Evolutionary conservation across 2,113 vertebrate species (phyloP).

Genomic region (Orthonyx spaldingii): DNA sequence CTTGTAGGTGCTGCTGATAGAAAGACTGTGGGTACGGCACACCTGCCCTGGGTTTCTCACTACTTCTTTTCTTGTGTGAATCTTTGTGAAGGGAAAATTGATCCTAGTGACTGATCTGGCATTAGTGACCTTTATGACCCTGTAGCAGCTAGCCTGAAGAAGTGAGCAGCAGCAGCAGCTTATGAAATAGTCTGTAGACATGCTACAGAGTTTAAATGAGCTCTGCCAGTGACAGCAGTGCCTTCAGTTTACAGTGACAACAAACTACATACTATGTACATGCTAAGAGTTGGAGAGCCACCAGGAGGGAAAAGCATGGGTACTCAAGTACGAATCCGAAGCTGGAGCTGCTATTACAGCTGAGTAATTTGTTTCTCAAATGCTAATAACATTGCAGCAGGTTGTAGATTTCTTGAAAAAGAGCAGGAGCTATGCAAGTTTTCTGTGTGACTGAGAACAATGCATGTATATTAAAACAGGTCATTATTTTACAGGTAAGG

Average conservation of each 20-base stretch:
- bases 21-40: neutral
- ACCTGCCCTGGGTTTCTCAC: neutral
- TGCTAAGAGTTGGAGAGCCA: neutral
- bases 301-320: neutral
- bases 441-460: neutral
- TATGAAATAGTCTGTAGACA: neutral
- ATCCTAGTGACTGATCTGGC: neutral
- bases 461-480: neutral
- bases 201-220: neutral
- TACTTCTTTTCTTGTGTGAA: neutral
- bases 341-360: neutral
- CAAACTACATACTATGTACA: accelerated
- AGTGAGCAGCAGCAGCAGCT: neutral
- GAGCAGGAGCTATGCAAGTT: neutral
- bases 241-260: neutral
- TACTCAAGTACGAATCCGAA: neutral
- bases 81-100: neutral
- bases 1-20: neutral
- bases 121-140: neutral
- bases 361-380: neutral
- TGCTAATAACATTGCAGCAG: neutral
- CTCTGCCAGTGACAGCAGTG: neutral
- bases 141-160: neutral
- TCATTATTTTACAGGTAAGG: neutral
- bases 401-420: neutral